A percentile compares a stretch with the other conserved stretches of the same genome.
phyloP scores from a whole-genome alignment of 92 coral and sea anemone genomes.

The Metridium senile region DNA sequence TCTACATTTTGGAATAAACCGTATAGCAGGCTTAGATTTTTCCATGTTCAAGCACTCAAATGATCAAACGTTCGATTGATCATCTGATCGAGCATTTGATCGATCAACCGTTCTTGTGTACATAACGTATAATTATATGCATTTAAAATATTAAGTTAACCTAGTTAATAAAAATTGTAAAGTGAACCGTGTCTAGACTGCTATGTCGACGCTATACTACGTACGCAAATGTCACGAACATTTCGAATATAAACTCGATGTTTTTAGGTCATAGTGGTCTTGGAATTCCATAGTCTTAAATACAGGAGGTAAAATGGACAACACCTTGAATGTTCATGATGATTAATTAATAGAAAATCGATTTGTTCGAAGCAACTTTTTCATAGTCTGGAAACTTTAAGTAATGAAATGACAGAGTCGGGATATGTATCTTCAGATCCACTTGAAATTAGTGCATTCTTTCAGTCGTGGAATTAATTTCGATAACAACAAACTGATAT shows the following conservation, averaged over 20 bases:
- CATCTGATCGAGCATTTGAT: background rate
- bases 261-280: background rate
- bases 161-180: background rate
- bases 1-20: too few species aligned
- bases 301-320: background rate
- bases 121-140: background rate
- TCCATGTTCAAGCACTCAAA: too few species aligned
- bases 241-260: too few species aligned
- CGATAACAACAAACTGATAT: too few species aligned
- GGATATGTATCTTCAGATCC: background rate
- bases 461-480: background rate
- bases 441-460: conserved; percentile 7
- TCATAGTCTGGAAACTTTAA: background rate
- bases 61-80: conserved; percentile 2
- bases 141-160: too few species aligned
- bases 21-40: too few species aligned
- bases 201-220: background rate
- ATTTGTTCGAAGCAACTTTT: background rate
- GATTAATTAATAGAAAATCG: background rate
- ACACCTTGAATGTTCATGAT: background rate
- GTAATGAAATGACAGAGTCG: background rate
- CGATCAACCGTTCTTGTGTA: background rate
- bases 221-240: background rate
- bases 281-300: background rate
- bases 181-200: background rate